phyloP scores from a whole-genome alignment of 2,113 vertebrate genomes.

The Agapornis roseicollis region DNA sequence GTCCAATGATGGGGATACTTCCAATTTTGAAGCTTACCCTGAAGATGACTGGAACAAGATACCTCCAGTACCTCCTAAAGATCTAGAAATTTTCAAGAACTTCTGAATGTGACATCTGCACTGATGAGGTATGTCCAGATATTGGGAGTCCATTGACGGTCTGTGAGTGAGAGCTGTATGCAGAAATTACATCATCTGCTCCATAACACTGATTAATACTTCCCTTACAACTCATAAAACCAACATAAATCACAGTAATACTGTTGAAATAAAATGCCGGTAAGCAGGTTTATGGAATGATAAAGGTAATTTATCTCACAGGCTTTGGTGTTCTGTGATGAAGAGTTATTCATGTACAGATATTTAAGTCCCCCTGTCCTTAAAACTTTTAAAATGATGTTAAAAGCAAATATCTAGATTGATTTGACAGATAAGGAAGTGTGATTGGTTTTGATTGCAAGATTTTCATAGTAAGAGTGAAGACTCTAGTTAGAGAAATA shows the following conservation, averaged over 20 bases:
- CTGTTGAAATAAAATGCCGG: not conserved
- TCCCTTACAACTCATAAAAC: not conserved
- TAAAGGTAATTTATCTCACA: not conserved
- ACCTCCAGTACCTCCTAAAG: slow-evolving; percentile 80
- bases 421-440: not conserved
- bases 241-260: not conserved
- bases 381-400: not conserved
- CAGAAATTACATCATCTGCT: not conserved
- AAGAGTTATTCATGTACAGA: not conserved
- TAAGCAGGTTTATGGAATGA: not conserved
- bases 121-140: slow-evolving; percentile 22
- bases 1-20: slow-evolving; percentile 89
- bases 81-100: slow-evolving; percentile 91
- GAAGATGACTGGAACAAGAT: slow-evolving; percentile 90
- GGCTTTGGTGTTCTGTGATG: not conserved
- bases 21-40: slow-evolving; percentile 96
- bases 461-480: not conserved
- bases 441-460: not conserved
- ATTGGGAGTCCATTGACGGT: not conserved
- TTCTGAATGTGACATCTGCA: slow-evolving; percentile 76
- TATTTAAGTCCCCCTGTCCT: not conserved
- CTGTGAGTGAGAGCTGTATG: not conserved
- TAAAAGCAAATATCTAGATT: not conserved
- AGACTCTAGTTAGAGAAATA: not conserved
- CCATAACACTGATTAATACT: not conserved